Evolutionary conservation across 2,113 vertebrate genomes (phyloP).

Genomic region (Centrocercus urophasianus): DNA sequence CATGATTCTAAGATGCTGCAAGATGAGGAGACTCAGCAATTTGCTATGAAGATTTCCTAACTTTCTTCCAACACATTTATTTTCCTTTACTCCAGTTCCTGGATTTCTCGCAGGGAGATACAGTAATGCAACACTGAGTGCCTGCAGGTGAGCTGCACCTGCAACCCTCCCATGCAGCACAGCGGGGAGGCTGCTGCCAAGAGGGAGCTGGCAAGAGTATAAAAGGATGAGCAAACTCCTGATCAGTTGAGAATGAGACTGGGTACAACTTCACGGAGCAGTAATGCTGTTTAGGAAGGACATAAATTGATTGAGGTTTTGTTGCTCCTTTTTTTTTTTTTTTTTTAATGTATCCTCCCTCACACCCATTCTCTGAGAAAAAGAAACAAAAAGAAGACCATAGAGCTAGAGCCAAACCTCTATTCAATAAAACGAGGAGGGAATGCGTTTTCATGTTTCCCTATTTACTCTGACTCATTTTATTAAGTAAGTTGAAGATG

Average conservation of each 20-base stretch:
- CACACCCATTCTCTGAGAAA: background rate
- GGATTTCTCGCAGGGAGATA: background rate
- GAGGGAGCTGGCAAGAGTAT: background rate
- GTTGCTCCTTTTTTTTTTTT: background rate
- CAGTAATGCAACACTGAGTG: background rate
- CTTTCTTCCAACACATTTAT: background rate
- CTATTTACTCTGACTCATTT: constrained; percentile 71
- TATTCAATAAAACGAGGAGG: constrained; percentile 42
- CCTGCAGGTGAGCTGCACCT: background rate
- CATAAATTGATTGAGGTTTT: background rate
- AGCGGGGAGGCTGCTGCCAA: background rate
- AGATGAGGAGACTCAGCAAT: background rate
- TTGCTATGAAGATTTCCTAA: background rate
- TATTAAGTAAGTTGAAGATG: constrained; percentile 66
- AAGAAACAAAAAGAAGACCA: background rate
- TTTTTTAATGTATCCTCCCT: background rate
- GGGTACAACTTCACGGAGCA: background rate
- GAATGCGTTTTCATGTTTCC: constrained; percentile 67
- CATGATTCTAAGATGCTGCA: background rate
- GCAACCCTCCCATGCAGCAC: background rate
- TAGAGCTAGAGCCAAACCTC: background rate
- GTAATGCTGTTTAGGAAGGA: background rate
- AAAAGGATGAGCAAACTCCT: background rate
- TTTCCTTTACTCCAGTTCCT: background rate
- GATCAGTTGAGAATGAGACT: background rate